phyloP scores from a whole-genome alignment of 1,140 invertebrate species.

The Bombus cullumanus region DNA sequence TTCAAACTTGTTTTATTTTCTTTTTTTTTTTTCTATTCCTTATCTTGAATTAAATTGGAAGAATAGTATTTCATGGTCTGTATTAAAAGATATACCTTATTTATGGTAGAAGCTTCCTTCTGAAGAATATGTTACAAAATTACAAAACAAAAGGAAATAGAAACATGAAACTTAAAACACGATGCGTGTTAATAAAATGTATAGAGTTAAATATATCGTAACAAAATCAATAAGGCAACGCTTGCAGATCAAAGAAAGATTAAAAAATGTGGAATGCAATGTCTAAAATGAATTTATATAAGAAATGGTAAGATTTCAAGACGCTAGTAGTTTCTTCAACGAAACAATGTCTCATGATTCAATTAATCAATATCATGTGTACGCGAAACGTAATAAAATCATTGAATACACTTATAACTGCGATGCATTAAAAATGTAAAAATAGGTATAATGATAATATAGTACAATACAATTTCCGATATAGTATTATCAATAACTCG shows the following conservation, averaged over 20 bases:
- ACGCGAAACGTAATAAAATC: not conserved
- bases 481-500: not conserved
- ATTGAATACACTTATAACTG: too few species aligned
- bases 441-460: not conserved
- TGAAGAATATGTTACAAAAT: not conserved
- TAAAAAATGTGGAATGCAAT: not conserved
- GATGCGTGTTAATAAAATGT: not conserved
- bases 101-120: not conserved
- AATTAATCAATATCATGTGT: not conserved
- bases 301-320: not conserved
- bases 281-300: not conserved
- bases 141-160: not conserved
- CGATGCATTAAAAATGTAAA: slow-evolving; percentile 19
- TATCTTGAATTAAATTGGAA: not conserved
- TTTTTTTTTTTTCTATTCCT: not conserved
- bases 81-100: not conserved
- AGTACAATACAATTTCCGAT: not conserved
- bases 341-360: not conserved
- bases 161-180: not conserved
- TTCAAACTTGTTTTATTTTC: not conserved
- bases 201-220: not conserved
- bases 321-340: not conserved
- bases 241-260: not conserved
- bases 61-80: not conserved
- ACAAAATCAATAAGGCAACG: not conserved